Base-by-base conservation (phyloP, 1,140 invertebrate genomes). In the Stegodyphus mimosarum region DNA sequence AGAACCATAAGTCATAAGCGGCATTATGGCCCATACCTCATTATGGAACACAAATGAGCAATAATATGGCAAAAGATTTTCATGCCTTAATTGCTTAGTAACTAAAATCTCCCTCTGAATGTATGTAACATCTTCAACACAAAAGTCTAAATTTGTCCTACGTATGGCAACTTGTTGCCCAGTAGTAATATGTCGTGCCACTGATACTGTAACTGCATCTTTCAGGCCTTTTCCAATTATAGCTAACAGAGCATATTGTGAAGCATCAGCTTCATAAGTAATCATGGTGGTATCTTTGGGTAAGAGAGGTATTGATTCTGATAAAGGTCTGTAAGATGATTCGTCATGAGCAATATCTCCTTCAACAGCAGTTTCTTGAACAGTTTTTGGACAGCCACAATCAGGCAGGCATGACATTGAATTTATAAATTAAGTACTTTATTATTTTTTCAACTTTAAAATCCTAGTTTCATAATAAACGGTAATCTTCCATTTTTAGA, bases 1-100 rank as follows among this genome's bases (percentile, higher is more conserved):
- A 0, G 95, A 96, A 7, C 90, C 95, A 90, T 93, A 95, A 13
- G 92, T 93, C 94, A 96, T 95, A 17, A 95, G 91, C 6, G 95
- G 95, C 87, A 94, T 94, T 15, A 96, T 92, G 5, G 95, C 92
- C 91, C 94, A 96, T n/a, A 96, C 90, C 89, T 95, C 93, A 78
- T 92, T 92, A 10, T 93, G 93, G 87, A 92, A 92, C 6, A 96
- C 93, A 91, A 96, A 97, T 60, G 94, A 93, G 73, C 93, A 93
- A 80, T 94, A 91, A 88, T 94, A 94, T 69, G 93, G 93, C 52
- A 96, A 90, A 75, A 97, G 93, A 90, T 96, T 95, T 50, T 92
- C 91, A 90, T 97, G 95, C 77, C 94, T 93, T n/a, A 97, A 90
- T 88, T 96, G 94, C 80, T 93, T 93, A 70, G 90, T 90, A 11